Conservation (phyloP, 2,113 vertebrate species). For the Prolemur simus region DNA sequence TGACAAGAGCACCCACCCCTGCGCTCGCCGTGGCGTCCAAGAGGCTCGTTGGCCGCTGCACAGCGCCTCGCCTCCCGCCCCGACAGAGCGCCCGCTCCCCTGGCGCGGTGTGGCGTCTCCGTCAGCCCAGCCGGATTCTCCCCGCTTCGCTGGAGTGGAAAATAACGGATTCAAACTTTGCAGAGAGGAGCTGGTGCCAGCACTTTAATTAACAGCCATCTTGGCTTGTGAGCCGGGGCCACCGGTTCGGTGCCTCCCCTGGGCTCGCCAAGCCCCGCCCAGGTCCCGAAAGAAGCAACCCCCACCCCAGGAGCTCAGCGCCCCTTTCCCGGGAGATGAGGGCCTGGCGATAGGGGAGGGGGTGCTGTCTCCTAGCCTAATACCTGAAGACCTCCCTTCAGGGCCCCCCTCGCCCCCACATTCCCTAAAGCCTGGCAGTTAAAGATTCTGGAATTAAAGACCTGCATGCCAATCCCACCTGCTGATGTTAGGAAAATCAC, state of each 20-base stretch:
- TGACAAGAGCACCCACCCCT: neutral
- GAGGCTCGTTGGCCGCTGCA: neutral
- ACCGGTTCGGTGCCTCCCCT: constrained; percentile 8
- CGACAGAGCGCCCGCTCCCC: constrained; percentile 60
- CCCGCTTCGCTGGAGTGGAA: constrained; percentile 83
- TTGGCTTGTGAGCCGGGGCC: constrained; percentile 68
- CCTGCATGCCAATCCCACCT: neutral
- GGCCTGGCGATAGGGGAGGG: neutral
- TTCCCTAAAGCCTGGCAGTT: neutral
- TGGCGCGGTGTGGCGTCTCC: constrained; percentile 68
- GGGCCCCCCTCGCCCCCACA: neutral
- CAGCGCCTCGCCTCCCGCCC: neutral
- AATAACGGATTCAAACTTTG: constrained; percentile 83
- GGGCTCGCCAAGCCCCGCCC: constrained; percentile 15
- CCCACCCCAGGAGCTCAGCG: rapidly evolving
- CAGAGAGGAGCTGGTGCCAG: constrained; percentile 76
- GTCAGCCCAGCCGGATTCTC: constrained; percentile 81
- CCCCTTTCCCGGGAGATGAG: neutral
- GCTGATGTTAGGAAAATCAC: neutral
- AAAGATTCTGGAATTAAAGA: constrained; percentile 36
- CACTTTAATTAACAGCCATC: constrained; percentile 83
- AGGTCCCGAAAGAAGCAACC: neutral
- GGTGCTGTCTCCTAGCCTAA: neutral
- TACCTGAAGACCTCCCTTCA: neutral
- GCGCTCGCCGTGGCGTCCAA: neutral